phyloP scores from a whole-genome alignment of 2,113 vertebrate genomes.

The Esox niger region DNA sequence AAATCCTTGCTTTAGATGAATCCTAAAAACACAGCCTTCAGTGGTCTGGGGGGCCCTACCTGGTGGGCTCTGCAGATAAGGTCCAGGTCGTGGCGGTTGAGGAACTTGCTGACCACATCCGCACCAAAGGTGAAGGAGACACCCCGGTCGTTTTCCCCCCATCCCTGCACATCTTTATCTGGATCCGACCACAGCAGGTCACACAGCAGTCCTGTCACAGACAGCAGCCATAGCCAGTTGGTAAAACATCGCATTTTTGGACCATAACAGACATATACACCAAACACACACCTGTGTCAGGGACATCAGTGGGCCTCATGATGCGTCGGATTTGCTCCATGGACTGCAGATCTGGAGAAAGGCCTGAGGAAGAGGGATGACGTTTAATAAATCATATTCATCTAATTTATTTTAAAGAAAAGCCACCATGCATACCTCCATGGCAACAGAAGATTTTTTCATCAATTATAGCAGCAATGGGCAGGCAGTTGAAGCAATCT shows the following conservation, averaged over 20 bases:
- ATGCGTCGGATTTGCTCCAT: slow-evolving; percentile 96
- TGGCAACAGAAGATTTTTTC: slow-evolving; percentile 98
- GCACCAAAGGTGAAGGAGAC: slow-evolving; percentile 95
- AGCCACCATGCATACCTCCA: slow-evolving; percentile 77
- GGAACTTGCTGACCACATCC: slow-evolving; percentile 95
- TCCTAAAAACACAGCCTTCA: too few relatives aligned
- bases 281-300: slow-evolving; percentile 82
- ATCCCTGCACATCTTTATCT: slow-evolving; percentile 94
- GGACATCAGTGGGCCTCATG: slow-evolving; percentile 95
- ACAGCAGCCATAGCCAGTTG: background rate
- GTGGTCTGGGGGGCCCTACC: slow-evolving; percentile 64
- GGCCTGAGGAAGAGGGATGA: slow-evolving; percentile 66
- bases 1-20: too few relatives aligned
- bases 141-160: slow-evolving; percentile 93
- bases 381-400: background rate
- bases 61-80: slow-evolving; percentile 95
- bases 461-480: slow-evolving; percentile 93
- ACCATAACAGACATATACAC: background rate
- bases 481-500: slow-evolving; percentile 95
- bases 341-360: slow-evolving; percentile 92
- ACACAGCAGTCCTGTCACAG: slow-evolving; percentile 83
- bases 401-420: background rate
- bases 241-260: background rate
- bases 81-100: slow-evolving; percentile 93
- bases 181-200: slow-evolving; percentile 94